These are phyloP conservation scores for Squalus acanthias DNA, from an alignment of 2,797 vertebrate genomes.

Conservation along the genomic window DNA sequence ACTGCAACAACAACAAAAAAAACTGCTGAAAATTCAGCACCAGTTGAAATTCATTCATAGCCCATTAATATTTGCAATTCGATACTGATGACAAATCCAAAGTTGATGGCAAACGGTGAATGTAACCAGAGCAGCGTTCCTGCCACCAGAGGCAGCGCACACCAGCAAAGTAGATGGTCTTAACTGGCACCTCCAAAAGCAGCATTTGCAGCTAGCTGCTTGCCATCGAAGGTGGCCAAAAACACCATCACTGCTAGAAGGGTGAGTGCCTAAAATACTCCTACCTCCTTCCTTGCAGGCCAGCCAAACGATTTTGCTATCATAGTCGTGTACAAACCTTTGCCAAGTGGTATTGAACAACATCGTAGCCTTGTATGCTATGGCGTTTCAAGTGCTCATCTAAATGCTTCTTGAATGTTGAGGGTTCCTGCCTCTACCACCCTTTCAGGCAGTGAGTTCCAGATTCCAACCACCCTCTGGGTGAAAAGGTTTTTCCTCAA, in stretches of 20 bases:
- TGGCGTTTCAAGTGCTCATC: too few species aligned
- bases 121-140: background rate
- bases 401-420: too few species aligned
- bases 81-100: background rate
- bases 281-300: background rate
- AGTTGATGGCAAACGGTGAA: background rate
- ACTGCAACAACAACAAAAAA: background rate
- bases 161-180: background rate
- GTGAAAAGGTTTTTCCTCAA: too few species aligned
- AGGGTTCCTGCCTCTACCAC: too few species aligned
- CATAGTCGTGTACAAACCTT: background rate
- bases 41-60: background rate
- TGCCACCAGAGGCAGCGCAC: background rate
- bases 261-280: background rate
- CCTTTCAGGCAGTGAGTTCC: too few species aligned
- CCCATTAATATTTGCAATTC: background rate
- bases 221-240: background rate
- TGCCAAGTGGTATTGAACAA: background rate
- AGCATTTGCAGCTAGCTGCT: background rate
- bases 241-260: background rate
- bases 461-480: too few species aligned
- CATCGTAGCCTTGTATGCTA: too few species aligned
- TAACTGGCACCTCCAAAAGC: background rate
- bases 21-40: background rate
- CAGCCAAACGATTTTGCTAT: background rate